Conservation (phyloP, 2,113 vertebrate genomes). For the Oenanthe melanoleuca region DNA sequence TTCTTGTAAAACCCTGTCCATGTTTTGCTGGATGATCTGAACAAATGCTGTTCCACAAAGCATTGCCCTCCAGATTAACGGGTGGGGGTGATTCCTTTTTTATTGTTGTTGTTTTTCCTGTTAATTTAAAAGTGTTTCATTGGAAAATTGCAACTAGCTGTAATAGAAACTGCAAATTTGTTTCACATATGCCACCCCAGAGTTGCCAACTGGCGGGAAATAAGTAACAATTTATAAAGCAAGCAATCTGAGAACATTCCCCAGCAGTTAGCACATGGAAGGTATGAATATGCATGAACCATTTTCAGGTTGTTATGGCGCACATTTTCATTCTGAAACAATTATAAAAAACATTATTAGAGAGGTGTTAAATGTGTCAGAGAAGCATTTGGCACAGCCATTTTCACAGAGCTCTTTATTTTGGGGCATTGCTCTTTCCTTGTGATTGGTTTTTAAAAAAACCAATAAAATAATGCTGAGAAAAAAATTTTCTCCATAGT, state of each 20-base stretch:
- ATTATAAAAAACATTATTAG: conserved; percentile 39
- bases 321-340: conserved; percentile 15
- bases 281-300: conserved; percentile 18
- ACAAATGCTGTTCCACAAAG: background rate
- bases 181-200: conserved; percentile 28
- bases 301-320: conserved; percentile 20
- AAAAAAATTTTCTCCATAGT: background rate
- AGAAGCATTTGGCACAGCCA: background rate
- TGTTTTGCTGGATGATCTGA: background rate
- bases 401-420: background rate
- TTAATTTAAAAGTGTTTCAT: background rate
- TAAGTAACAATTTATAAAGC: conserved; percentile 10
- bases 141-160: background rate
- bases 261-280: conserved; percentile 4
- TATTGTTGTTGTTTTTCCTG: background rate
- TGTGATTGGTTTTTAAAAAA: background rate
- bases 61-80: background rate
- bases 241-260: conserved; percentile 6
- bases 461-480: background rate
- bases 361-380: background rate
- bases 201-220: conserved; percentile 2
- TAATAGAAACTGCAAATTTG: background rate
- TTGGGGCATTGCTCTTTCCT: background rate
- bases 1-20: background rate
- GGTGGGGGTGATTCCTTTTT: accelerated